A percentile compares a stretch with the other conserved stretches of the same genome.
Conservation (phyloP, 2,797 vertebrate species). For the Acrossocheilus wenchowensis region DNA sequence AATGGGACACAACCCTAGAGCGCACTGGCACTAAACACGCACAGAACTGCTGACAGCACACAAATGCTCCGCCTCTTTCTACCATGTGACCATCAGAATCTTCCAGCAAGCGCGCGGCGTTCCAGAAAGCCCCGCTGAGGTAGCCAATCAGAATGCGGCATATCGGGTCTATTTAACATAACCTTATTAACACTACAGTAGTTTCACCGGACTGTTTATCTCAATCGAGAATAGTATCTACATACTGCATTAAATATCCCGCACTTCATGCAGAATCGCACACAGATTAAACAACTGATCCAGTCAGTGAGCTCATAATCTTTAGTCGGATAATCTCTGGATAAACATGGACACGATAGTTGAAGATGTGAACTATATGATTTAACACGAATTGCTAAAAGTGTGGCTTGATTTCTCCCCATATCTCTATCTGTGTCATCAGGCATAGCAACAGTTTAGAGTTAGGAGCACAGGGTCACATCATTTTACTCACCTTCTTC, state of each 20-base stretch:
- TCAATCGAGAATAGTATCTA: background rate
- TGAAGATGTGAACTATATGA: background rate
- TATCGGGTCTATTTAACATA: background rate
- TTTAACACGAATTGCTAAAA: background rate
- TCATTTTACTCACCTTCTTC: conserved; percentile 84
- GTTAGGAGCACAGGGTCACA: background rate
- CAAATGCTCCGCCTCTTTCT: conserved; percentile 25
- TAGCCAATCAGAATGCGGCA: background rate
- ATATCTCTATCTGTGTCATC: background rate
- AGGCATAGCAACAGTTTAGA: background rate
- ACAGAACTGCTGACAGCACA: conserved; percentile 14
- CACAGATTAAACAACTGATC: background rate
- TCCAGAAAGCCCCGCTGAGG: background rate
- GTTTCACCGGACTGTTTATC: background rate
- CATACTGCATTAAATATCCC: background rate
- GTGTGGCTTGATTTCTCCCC: background rate
- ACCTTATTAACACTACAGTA: background rate
- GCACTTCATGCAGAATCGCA: background rate
- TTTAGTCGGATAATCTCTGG: background rate
- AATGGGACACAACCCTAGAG: background rate
- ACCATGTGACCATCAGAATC: conserved; percentile 44
- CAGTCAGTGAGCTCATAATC: background rate
- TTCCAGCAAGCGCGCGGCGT: conserved; percentile 41
- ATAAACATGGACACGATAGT: background rate
- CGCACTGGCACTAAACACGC: background rate